phyloP scores from a whole-genome alignment of 2,888 invertebrate genomes.

The Chymomyza amoena region DNA sequence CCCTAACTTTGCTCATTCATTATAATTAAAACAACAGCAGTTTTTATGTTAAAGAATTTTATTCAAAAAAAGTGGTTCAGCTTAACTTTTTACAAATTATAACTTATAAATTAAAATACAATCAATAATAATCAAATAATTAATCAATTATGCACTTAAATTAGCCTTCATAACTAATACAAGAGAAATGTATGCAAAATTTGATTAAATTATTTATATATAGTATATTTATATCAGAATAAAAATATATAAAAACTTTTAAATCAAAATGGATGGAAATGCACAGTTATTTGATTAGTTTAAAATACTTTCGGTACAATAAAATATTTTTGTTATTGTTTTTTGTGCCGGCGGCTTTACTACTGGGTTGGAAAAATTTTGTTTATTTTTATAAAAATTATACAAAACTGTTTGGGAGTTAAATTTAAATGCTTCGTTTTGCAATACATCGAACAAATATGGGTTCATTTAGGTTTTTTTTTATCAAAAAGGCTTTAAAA shows the following conservation, averaged over 20 bases:
- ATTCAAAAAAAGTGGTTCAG: constrained; percentile 67
- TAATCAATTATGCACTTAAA: constrained; percentile 62
- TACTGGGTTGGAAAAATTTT: not conserved
- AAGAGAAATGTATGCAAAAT: not conserved
- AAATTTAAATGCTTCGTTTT: too few relatives aligned
- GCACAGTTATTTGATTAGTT: constrained; percentile 18
- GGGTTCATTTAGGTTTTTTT: constrained; percentile 3
- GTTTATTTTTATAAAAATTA: not conserved
- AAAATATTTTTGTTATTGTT: constrained; percentile 11
- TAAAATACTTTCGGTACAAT: constrained; percentile 54
- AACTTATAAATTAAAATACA: constrained; percentile 54
- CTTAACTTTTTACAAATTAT: constrained; percentile 72
- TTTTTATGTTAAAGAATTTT: constrained; percentile 67
- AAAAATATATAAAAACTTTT: not conserved
- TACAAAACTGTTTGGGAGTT: too few relatives aligned
- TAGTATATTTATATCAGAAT: not conserved
- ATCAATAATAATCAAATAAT: constrained; percentile 43
- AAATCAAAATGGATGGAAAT: constrained; percentile 1
- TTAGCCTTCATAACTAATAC: constrained; percentile 24
- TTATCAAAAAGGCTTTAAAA: constrained; percentile 40
- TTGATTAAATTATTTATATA: not conserved
- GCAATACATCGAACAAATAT: not conserved
- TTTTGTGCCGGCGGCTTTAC: constrained; percentile 11
- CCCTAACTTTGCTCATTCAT: too few relatives aligned
- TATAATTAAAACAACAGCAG: not conserved